Percentiles rank a stretch among this genome's conserved stretches.
Conservation (phyloP, 2,113 vertebrate species). For the Lynx canadensis region DNA sequence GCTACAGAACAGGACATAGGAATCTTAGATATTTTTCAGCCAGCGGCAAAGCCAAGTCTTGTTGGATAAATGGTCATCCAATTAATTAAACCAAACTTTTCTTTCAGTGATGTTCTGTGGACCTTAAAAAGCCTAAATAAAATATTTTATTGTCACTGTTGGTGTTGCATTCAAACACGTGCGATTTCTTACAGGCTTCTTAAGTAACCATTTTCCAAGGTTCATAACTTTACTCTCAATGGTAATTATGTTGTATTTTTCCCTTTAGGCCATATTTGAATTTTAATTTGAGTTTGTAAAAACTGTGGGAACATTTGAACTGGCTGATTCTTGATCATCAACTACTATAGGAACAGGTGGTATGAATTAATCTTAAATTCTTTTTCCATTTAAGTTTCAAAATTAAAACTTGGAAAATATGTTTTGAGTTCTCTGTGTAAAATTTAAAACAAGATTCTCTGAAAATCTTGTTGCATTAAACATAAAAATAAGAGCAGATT, state of each 20-base stretch:
- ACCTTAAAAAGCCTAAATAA: not conserved
- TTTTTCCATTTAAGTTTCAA: slow-evolving; percentile 40
- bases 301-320: not conserved
- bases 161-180: not conserved
- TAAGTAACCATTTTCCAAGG: not conserved
- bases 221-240: slow-evolving; percentile 1
- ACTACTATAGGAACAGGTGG: not conserved
- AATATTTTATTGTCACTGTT: not conserved
- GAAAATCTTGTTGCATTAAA: slow-evolving; percentile 43
- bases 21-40: not conserved
- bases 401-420: slow-evolving; percentile 51
- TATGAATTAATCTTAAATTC: slow-evolving; percentile 46
- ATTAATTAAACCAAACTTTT: not conserved
- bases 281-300: slow-evolving; percentile 27
- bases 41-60: not conserved
- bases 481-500: slow-evolving; percentile 21
- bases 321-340: not conserved
- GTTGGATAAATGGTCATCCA: not conserved
- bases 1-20: not conserved
- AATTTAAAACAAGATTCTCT: slow-evolving; percentile 24
- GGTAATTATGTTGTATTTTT: not conserved
- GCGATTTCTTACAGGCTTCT: not conserved
- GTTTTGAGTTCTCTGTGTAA: not conserved
- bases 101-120: not conserved
- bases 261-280: not conserved